Percentiles rank a stretch among this genome's conserved stretches.
These are phyloP conservation scores for Paramuricea clavata DNA, from an alignment of 92 coral and sea anemone genomes.

Conservation along the genomic window DNA sequence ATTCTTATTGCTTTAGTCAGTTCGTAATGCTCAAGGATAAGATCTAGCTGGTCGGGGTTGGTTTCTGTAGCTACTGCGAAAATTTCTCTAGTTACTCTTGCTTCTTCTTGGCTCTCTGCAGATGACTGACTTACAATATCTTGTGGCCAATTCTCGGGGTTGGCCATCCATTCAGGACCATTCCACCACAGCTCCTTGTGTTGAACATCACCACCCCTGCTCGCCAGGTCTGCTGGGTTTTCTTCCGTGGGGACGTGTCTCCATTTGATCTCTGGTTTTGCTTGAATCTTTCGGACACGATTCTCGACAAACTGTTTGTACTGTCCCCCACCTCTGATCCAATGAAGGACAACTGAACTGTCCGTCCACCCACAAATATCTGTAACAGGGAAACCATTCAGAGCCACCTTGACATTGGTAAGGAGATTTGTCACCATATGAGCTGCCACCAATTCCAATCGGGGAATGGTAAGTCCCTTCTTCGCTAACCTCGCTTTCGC, in stretches of 20 bases:
- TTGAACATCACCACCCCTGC: slow-evolving; percentile 63
- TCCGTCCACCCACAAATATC: slow-evolving; percentile 30
- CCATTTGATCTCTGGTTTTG: slow-evolving; percentile 49
- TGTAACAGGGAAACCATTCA: slow-evolving; percentile 3
- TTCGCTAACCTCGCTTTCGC: slow-evolving; percentile 11
- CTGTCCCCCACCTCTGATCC: background rate
- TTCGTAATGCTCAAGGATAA: slow-evolving; percentile 50
- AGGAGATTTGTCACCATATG: slow-evolving; percentile 20
- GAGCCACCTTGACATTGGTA: background rate
- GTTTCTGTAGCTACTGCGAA: slow-evolving; percentile 34
- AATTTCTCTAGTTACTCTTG: slow-evolving; percentile 39
- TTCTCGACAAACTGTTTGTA: slow-evolving; percentile 27
- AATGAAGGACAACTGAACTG: slow-evolving; percentile 20
- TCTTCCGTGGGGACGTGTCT: slow-evolving; percentile 56
- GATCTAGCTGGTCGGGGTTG: slow-evolving; percentile 25
- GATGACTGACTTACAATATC: slow-evolving; percentile 39
- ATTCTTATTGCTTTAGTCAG: slow-evolving; percentile 47
- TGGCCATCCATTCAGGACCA: slow-evolving; percentile 36
- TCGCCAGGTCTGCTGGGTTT: slow-evolving; percentile 65
- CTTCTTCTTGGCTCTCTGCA: slow-evolving; percentile 44
- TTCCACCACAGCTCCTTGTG: slow-evolving; percentile 34
- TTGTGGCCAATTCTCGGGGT: slow-evolving; percentile 39
- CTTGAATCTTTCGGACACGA: slow-evolving; percentile 13
- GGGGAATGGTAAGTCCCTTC: slow-evolving; percentile 23
- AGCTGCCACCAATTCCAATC: slow-evolving; percentile 26